phyloP scores from a whole-genome alignment of 1,140 invertebrate species.

The Leptestheria dahalacensis region DNA sequence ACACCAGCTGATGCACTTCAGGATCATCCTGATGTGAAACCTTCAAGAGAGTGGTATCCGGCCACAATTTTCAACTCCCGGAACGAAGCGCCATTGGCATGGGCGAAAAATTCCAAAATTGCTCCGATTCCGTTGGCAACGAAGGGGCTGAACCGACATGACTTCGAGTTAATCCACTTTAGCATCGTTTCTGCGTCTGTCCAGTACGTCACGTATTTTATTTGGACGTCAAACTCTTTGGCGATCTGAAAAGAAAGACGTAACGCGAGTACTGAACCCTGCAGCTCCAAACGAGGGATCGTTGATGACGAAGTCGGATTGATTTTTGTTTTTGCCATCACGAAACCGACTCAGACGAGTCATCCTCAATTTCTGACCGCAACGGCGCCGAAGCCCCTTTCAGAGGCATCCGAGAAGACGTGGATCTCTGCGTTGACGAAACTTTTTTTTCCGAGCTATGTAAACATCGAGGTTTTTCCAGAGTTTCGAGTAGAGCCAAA shows the following conservation, averaged over 20 bases:
- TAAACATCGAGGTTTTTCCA: constrained; percentile 14
- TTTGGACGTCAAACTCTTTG: background rate
- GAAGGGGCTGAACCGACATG: constrained; percentile 2
- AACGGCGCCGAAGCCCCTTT: constrained; percentile 22
- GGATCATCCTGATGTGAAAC: too few relatives aligned
- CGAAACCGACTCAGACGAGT: background rate
- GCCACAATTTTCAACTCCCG: constrained; percentile 15
- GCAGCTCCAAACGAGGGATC: constrained; percentile 12
- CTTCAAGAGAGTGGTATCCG: too few relatives aligned
- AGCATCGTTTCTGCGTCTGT: constrained; percentile 17
- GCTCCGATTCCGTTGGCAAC: constrained; percentile 13
- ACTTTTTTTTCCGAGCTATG: background rate
- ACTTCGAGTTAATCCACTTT: constrained; percentile 12
- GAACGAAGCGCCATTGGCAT: constrained; percentile 13
- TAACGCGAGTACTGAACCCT: constrained; percentile 8
- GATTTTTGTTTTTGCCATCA: constrained; percentile 14
- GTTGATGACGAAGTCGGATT: constrained; percentile 7
- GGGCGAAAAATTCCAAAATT: constrained; percentile 5
- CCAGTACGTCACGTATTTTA: constrained; percentile 9
- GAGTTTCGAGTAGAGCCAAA: background rate
- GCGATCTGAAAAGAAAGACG: constrained; percentile 5
- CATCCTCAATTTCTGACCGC: constrained; percentile 8
- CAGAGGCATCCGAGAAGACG: constrained; percentile 24
- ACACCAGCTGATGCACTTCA: too few relatives aligned
- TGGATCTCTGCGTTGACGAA: constrained; percentile 18